Base-by-base conservation (phyloP, 2,888 invertebrate genomes). In the Ernsta delagoae region DNA sequence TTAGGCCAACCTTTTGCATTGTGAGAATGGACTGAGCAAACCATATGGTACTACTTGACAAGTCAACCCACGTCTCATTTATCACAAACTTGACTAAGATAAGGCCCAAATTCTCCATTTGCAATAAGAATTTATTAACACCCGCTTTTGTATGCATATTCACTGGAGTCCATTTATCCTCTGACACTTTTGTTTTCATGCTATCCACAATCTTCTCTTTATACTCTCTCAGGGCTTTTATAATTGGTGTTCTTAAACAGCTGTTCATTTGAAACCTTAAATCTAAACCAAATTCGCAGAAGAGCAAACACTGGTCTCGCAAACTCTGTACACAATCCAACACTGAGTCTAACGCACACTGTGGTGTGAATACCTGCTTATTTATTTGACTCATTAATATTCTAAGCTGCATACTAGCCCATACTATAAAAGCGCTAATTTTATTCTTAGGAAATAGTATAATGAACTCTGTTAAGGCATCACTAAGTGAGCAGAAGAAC, bases 221-320 rank as follows among this genome's bases (percentile, higher is more conserved):
- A 59, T 97, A 95, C 77, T 98, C 97, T 76, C 94, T 94, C 70
- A 98, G 90, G 31, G 97, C 96, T 87, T 96, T 95, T 56, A 95
- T 95, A 62, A 98, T 92, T 0, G 98, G 97, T 9, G 95, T 94
- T 73, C 97, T 94, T 70, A 99, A 90, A 73, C 97, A 95, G 34
- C 97, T 97, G 83, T 99, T 98, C 77, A 99, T 94, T 83, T 98
- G 97, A 87, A 98, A 99, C 74, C 97, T 96, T 70, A 99, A 94
- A 91, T 99, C 99, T 78, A 99, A 94, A 1, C 99, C 99, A 77
- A 95, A 92, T 79, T 95, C 93, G 81, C 94, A 95, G 81, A 94
- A 89, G 77, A 92, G 79, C 72, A 76, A 81, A 76, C 97, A 97
- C 79, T 97, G 96, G 70, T 94, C 95, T 77, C 97, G 94, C 36